Conservation (phyloP, 30 jellyfish, hydroid and myxozoan species). For the Aurelia aurita region DNA sequence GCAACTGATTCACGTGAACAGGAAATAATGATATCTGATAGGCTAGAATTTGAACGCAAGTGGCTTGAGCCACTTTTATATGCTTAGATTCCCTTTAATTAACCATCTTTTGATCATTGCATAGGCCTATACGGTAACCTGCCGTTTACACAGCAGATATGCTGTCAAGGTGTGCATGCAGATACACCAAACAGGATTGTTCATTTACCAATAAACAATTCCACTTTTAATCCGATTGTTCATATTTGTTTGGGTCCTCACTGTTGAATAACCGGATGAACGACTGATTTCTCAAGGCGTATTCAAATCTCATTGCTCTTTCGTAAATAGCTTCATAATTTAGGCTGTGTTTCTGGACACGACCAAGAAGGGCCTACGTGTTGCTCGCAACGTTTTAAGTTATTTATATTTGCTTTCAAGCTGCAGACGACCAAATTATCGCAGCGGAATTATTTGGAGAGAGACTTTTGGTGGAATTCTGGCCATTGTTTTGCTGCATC, state of each 20-base stretch:
- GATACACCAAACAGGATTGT: not conserved
- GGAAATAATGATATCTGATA: no score
- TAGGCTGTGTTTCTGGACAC: not conserved
- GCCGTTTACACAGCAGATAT: not conserved
- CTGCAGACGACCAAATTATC: no score
- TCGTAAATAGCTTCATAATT: conserved; percentile 16
- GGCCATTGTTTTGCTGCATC: no score
- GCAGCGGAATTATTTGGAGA: no score
- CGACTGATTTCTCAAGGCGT: not conserved
- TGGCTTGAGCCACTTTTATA: no score
- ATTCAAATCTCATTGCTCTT: conserved; percentile 1
- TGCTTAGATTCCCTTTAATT: no score
- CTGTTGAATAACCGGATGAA: conserved; percentile 34
- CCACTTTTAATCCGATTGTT: conserved; percentile 14
- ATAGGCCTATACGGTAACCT: not conserved
- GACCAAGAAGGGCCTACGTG: not conserved
- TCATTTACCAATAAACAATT: conserved; percentile 6
- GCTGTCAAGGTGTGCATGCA: no score
- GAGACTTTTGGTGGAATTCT: no score
- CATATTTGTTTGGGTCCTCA: not conserved
- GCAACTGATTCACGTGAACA: no score
- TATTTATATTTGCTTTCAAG: no score
- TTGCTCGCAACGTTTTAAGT: not conserved
- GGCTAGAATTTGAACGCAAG: no score
- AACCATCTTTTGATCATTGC: no score